Base-by-base conservation (phyloP, 1,140 invertebrate genomes). In the Ptiloglossa arizonensis region DNA sequence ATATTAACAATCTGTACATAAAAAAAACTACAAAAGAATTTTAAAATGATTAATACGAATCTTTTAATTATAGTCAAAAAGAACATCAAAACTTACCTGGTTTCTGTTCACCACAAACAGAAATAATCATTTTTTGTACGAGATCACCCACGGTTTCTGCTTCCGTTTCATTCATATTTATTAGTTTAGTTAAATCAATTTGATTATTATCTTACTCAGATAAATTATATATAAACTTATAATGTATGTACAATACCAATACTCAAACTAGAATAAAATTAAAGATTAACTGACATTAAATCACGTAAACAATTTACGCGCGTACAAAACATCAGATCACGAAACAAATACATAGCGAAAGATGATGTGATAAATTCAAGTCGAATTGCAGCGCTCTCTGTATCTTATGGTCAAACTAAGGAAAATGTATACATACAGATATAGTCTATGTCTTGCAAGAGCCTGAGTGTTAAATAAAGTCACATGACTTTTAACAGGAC, bases 81-180 rank as follows among this genome's bases (percentile, higher is more conserved):
- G 9, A 8, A 71, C 13, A 15, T 32, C 13, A 1, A 1, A 29
- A 29, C 80, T 88, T 82, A 92, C 92, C 92, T 91, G 89, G 88
- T 44, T 91, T 91, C 76, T 93, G 90, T 69, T 93, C 91, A 15
- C 91, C 91, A 54, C 89, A 91, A 54, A 93, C 57, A 5, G 91
- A 92, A 69, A 88, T 71, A 57, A 93, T 87, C 83, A 93, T 87
- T 86, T 92, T 91, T 63, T 92, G 91, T 38, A 92, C 83, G 4
- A 92, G 74, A 85, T 92, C 91, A 62, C 89, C 90, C 5, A 93
- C 82, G 44, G 87, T 90, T 73, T 93, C 91, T 27, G 86, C 82
- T 67, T 92, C 92, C 5, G 75, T 59, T 19, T 78, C 72, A 81
- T 85, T 92, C 91, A 89, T 90, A 3, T 63, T 72, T 32, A 5